These are phyloP conservation scores for Polyergus mexicanus DNA, from an alignment of 1,140 invertebrate species.

Conservation along the genomic window DNA sequence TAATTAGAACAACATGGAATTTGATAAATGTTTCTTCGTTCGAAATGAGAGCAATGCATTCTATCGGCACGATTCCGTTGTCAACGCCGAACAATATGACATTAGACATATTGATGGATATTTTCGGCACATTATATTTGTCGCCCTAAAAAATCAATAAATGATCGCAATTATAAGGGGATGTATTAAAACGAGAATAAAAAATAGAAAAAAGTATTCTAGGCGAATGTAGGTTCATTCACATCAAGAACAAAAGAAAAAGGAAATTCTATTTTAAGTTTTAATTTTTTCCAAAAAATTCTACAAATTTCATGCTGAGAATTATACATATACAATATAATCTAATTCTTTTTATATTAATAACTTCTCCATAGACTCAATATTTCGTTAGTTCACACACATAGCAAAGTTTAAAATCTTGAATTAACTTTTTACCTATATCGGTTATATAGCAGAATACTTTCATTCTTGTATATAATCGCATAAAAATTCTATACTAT, in stretches of 20 bases:
- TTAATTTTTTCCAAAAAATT: neutral
- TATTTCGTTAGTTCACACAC: neutral
- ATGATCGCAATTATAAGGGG: neutral
- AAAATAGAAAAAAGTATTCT: neutral
- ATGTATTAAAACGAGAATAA: neutral
- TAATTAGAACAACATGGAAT: conserved; percentile 39
- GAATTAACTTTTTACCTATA: neutral
- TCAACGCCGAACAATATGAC: neutral
- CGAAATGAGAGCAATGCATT: conserved; percentile 14
- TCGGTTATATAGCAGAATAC: no score
- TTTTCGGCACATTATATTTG: neutral
- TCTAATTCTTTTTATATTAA: neutral
- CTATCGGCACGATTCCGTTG: conserved; percentile 3
- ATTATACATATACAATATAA: neutral
- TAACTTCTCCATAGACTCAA: neutral
- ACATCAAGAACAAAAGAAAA: neutral
- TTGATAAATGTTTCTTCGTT: conserved; percentile 42
- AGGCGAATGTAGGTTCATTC: neutral
- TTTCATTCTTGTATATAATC: neutral
- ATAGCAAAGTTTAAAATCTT: neutral
- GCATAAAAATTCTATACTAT: neutral
- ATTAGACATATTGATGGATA: conserved; percentile 16
- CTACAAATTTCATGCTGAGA: neutral
- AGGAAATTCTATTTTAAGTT: neutral
- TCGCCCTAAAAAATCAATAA: neutral